phyloP scores from a whole-genome alignment of 1,140 invertebrate genomes.

The Carposina sasakii region DNA sequence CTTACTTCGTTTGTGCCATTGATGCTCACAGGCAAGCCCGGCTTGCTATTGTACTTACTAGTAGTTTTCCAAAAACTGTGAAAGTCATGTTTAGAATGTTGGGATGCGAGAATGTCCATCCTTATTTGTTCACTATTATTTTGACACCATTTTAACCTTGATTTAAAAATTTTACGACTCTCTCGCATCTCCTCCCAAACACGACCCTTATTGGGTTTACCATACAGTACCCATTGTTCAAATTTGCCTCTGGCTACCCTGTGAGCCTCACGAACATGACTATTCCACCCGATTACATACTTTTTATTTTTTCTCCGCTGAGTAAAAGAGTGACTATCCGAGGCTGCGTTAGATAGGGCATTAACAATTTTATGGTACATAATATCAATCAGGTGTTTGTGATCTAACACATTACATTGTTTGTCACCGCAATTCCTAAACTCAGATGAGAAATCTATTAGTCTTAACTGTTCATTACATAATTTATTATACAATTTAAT shows the following conservation, averaged over 20 bases:
- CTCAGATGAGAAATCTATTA: conserved; percentile 5
- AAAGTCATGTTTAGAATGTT: conserved; percentile 5
- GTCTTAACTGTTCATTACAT: conserved; percentile 4
- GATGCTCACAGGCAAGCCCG: conserved; percentile 6
- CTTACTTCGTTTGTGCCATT: background rate
- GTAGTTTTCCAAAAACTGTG: conserved; percentile 7
- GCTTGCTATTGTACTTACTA: background rate
- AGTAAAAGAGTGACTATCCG: background rate
- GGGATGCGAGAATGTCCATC: conserved; percentile 3
- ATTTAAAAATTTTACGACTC: conserved; percentile 5
- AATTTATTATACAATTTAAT: background rate
- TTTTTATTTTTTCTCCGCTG: background rate
- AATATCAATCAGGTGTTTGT: background rate
- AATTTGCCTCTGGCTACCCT: background rate
- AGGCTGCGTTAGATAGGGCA: background rate
- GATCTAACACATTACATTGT: background rate
- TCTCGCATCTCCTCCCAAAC: background rate
- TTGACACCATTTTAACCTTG: conserved; percentile 4
- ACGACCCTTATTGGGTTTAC: background rate
- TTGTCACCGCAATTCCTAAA: background rate
- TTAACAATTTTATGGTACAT: background rate
- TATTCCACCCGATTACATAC: conserved; percentile 2
- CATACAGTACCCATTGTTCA: background rate
- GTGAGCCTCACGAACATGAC: conserved; percentile 5
- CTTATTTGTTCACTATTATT: conserved; percentile 1